phyloP scores from a whole-genome alignment of 2,113 vertebrate genomes.

The Vulpes vulpes region DNA sequence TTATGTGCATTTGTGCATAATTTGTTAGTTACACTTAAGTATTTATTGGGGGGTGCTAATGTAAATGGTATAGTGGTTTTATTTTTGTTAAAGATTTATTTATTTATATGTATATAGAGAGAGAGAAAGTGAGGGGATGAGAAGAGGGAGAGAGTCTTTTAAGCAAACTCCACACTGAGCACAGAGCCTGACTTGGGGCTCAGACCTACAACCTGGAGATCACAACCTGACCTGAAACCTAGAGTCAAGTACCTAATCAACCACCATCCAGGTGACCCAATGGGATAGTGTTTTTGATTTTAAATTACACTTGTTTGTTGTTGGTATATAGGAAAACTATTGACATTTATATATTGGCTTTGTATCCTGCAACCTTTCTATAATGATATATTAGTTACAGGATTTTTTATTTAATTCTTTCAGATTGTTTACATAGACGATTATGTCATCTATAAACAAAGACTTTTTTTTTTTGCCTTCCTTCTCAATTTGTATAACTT shows the following conservation, averaged over 20 bases:
- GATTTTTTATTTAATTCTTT: background rate
- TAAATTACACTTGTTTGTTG: background rate
- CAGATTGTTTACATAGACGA: background rate
- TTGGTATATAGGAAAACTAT: background rate
- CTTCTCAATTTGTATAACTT: background rate
- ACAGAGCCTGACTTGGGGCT: no score
- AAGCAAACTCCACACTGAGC: no score
- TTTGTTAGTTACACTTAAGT: background rate
- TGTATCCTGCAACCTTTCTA: background rate
- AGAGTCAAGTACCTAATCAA: no score
- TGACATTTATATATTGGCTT: background rate
- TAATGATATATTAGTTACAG: background rate
- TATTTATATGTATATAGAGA: no score
- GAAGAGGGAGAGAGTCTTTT: no score
- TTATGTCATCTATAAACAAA: background rate
- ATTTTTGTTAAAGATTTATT: no score
- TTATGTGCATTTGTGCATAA: background rate
- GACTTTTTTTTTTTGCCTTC: background rate
- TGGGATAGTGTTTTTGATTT: background rate
- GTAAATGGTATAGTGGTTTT: background rate
- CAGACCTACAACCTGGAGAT: no score
- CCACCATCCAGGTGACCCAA: background rate
- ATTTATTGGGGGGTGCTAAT: background rate
- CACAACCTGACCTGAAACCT: no score
- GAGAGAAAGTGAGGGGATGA: no score